These are phyloP conservation scores for Hybos culiciformis DNA, from an alignment of 2,888 invertebrate species.

Conservation along the genomic window DNA sequence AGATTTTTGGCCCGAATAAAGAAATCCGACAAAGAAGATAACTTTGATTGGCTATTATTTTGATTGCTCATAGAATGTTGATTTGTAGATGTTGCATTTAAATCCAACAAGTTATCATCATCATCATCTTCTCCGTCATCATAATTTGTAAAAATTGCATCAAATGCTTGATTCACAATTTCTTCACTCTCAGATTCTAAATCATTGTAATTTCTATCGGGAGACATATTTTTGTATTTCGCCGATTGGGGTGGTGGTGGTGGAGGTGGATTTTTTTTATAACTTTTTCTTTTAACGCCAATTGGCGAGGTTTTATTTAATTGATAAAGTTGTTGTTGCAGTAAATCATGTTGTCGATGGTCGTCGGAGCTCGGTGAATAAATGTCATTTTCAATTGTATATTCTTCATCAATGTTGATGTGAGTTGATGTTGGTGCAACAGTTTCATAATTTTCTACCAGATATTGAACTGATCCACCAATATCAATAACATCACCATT, in stretches of 20 bases:
- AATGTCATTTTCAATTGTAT: too few relatives aligned
- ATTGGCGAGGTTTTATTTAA: background rate
- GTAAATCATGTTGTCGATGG: too few relatives aligned
- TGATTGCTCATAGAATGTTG: conserved; percentile 8
- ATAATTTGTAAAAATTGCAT: conserved; percentile 29
- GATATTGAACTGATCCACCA: too few relatives aligned
- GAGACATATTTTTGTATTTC: background rate
- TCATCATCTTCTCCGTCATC: conserved; percentile 23
- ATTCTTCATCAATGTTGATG: background rate
- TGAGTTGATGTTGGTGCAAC: background rate
- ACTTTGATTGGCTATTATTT: conserved; percentile 17
- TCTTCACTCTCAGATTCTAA: conserved; percentile 18
- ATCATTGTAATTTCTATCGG: conserved; percentile 12
- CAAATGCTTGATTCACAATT: conserved; percentile 31
- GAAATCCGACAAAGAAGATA: conserved; percentile 26
- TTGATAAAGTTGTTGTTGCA: background rate
- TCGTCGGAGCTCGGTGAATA: too few relatives aligned
- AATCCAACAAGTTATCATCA: too few relatives aligned
- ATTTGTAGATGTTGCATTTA: conserved; percentile 2
- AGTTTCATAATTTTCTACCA: too few relatives aligned
- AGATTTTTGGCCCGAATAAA: conserved; percentile 25
- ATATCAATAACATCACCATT: too few relatives aligned
- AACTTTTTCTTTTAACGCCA: background rate
- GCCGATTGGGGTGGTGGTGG: background rate
- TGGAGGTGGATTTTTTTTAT: background rate